These are phyloP conservation scores for Amblyopsis hoosieri DNA, from an alignment of 2,797 vertebrate species.

Conservation along the genomic window DNA sequence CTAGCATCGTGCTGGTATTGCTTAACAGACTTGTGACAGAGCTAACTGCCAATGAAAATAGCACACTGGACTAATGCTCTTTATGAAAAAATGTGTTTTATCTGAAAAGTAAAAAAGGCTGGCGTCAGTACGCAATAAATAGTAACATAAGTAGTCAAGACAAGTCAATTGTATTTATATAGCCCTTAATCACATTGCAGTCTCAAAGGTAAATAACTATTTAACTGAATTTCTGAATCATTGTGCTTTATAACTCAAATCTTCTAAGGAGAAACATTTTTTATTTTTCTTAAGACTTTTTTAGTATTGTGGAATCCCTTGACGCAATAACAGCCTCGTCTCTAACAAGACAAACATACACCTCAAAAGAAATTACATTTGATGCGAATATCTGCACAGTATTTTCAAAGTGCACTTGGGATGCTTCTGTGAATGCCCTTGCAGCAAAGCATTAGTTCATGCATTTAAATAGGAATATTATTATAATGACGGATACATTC, in stretches of 20 bases:
- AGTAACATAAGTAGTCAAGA: too few species aligned
- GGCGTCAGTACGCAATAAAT: constrained; percentile 29
- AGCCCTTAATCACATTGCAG: too few species aligned
- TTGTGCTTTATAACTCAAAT: constrained; percentile 16
- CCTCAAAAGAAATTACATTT: neutral
- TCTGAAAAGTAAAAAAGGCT: constrained; percentile 36
- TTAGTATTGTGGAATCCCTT: constrained; percentile 14
- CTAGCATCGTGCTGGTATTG: too few species aligned
- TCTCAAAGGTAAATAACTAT: constrained; percentile 1
- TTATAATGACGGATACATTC: constrained; percentile 80
- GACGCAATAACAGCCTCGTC: constrained; percentile 14
- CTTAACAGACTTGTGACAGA: too few species aligned
- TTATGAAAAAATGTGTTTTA: constrained; percentile 38
- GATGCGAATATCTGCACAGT: constrained; percentile 37
- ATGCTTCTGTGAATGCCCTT: constrained; percentile 53
- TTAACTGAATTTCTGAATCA: constrained; percentile 26
- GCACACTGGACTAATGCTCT: constrained; percentile 18
- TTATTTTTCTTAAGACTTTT: constrained; percentile 11
- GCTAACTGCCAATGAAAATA: too few species aligned
- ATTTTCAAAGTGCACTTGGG: constrained; percentile 25
- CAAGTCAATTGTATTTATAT: too few species aligned
- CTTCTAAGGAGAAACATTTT: constrained; percentile 6
- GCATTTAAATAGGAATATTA: constrained; percentile 98
- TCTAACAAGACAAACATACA: neutral
- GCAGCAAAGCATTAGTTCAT: constrained; percentile 88